Percentiles rank a stretch among this genome's conserved stretches.
Evolutionary conservation across 2,113 vertebrate species (phyloP).

Genomic region (Perognathus longimembris): DNA sequence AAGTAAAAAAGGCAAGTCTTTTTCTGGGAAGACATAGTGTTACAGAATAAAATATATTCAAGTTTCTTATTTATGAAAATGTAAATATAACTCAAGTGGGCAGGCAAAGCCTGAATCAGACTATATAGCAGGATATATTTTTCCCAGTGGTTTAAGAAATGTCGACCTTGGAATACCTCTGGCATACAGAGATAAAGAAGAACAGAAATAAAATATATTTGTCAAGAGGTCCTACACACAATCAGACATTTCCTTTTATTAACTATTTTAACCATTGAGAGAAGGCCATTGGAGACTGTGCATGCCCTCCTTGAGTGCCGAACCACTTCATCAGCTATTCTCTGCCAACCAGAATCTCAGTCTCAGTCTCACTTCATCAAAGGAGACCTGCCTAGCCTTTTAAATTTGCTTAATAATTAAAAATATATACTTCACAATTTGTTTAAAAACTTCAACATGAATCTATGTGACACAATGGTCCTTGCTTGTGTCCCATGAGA

Average conservation of each 20-base stretch:
- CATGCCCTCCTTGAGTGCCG: not conserved
- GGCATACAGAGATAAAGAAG: not conserved
- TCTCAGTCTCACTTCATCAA: not conserved
- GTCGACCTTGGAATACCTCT: not conserved
- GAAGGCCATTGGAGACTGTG: not conserved
- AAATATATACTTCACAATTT: not conserved
- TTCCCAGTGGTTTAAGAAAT: not conserved
- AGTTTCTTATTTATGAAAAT: conserved; percentile 14
- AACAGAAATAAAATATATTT: not conserved
- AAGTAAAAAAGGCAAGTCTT: not conserved
- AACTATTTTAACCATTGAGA: not conserved
- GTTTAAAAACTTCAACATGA: not conserved
- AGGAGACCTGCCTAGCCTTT: not conserved
- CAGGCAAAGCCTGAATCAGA: not conserved
- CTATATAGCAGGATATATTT: not conserved
- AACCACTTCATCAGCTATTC: not conserved
- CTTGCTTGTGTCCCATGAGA: not conserved
- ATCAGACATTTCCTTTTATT: not conserved
- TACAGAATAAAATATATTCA: not conserved
- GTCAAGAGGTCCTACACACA: not conserved
- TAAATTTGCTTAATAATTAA: no score
- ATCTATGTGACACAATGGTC: not conserved
- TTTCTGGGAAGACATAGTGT: not conserved
- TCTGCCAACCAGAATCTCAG: not conserved
- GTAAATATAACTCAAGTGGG: conserved; percentile 36